phyloP scores from a whole-genome alignment of 2,113 vertebrate species.

The Meles meles region DNA sequence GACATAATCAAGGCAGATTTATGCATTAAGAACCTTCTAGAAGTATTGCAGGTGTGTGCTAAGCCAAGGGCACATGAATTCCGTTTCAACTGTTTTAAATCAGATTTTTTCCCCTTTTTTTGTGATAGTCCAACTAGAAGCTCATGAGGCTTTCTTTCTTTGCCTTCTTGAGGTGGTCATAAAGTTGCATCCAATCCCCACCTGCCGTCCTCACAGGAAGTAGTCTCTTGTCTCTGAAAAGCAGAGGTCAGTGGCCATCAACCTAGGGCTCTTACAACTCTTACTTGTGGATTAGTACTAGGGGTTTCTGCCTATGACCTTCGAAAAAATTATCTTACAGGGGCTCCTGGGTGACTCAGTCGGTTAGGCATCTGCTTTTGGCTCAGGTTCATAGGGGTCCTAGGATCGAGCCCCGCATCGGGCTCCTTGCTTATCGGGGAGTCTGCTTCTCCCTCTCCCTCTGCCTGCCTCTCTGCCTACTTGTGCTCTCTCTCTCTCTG shows the following conservation, averaged over 20 bases:
- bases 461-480: too few relatives aligned
- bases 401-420: too few relatives aligned
- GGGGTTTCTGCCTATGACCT: background rate
- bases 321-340: background rate
- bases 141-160: background rate
- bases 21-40: background rate
- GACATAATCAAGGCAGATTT: background rate
- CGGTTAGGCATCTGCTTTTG: too few relatives aligned
- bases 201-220: background rate
- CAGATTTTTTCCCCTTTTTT: background rate
- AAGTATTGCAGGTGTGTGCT: background rate
- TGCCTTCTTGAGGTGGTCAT: background rate
- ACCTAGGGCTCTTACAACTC: background rate
- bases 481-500: too few relatives aligned
- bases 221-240: background rate
- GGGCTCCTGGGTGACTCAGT: too few relatives aligned
- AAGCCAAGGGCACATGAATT: background rate
- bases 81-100: background rate
- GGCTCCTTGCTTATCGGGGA: accelerated
- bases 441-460: too few relatives aligned
- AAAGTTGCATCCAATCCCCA: background rate
- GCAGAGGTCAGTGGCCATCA: background rate
- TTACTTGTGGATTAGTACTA: background rate
- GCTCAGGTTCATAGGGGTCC: too few relatives aligned
- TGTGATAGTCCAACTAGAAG: background rate